Percentiles rank a stretch among this genome's conserved stretches.
Evolutionary conservation across 2,888 invertebrate species (phyloP).

Genomic region (Allophyes oxyacanthae): DNA sequence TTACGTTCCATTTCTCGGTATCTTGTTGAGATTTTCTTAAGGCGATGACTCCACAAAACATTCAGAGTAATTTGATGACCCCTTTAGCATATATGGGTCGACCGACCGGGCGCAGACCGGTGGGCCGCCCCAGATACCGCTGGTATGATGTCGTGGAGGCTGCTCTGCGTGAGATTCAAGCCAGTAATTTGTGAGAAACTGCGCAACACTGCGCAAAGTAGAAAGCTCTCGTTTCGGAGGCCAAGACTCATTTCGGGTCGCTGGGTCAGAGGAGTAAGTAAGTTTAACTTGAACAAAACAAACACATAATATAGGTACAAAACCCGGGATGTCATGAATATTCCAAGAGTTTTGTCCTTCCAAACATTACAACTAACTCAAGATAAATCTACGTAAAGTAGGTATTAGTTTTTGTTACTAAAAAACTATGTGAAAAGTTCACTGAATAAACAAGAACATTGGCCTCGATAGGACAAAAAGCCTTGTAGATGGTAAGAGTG

Average conservation of each 20-base stretch:
- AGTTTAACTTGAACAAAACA: too few species aligned
- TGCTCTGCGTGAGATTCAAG: too few species aligned
- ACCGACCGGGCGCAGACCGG: too few species aligned
- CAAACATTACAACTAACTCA: not conserved
- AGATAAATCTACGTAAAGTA: not conserved
- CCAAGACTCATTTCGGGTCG: too few species aligned
- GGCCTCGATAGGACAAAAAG: constrained; percentile 11
- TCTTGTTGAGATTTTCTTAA: constrained; percentile 22
- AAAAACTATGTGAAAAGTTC: constrained; percentile 4
- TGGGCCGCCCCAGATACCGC: too few species aligned
- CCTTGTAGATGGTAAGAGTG: constrained; percentile 1
- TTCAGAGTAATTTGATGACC: not conserved
- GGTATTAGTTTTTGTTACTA: not conserved
- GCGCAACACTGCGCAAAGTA: too few species aligned
- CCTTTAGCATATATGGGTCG: too few species aligned
- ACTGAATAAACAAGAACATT: constrained; percentile 3
- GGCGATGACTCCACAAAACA: constrained; percentile 13
- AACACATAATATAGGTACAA: too few species aligned
- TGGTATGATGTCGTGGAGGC: too few species aligned
- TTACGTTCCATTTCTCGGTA: constrained; percentile 14
- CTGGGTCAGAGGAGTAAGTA: too few species aligned
- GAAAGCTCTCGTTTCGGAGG: too few species aligned
- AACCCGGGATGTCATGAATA: constrained; percentile 6
- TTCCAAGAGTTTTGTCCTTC: constrained; percentile 3
- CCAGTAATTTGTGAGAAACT: too few species aligned